phyloP scores from a whole-genome alignment of 2,113 vertebrate genomes.

The Rhinichthys klamathensis region DNA sequence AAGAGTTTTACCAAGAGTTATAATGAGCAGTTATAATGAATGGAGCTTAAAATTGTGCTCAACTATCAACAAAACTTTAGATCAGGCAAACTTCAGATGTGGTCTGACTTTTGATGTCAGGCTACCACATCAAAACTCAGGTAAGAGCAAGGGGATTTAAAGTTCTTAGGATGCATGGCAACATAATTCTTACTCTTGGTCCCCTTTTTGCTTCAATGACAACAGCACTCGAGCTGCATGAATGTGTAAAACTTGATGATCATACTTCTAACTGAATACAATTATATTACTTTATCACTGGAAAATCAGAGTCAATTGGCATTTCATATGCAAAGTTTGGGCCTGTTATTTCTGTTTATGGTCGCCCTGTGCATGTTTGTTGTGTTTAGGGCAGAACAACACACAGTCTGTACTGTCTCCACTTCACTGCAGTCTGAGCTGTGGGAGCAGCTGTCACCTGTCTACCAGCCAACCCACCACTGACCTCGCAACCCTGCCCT shows the following conservation, averaged over 20 bases:
- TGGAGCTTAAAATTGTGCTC: slow-evolving; percentile 6
- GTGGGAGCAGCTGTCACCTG: slow-evolving; percentile 55
- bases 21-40: slow-evolving; percentile 18
- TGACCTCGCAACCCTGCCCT: slow-evolving; percentile 31
- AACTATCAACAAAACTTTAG: slow-evolving; percentile 26
- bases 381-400: slow-evolving; percentile 19
- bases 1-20: background rate
- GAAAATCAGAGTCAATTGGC: background rate
- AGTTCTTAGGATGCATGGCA: background rate
- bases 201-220: background rate
- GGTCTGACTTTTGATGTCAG: slow-evolving; percentile 9
- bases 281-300: background rate
- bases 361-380: slow-evolving; percentile 31
- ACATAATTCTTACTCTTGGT: slow-evolving; percentile 8
- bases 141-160: slow-evolving; percentile 25
- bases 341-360: background rate
- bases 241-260: background rate
- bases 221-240: background rate
- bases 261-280: background rate
- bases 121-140: slow-evolving; percentile 21
- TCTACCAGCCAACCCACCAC: slow-evolving; percentile 30
- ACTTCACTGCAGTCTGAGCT: slow-evolving; percentile 32
- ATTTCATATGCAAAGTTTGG: background rate
- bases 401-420: slow-evolving; percentile 26
- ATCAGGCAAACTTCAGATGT: slow-evolving; percentile 29